A percentile compares a stretch with the other conserved stretches of the same genome.
These are phyloP conservation scores for Bombus superbus DNA, from an alignment of 1,140 invertebrate species.

Conservation along the genomic window DNA sequence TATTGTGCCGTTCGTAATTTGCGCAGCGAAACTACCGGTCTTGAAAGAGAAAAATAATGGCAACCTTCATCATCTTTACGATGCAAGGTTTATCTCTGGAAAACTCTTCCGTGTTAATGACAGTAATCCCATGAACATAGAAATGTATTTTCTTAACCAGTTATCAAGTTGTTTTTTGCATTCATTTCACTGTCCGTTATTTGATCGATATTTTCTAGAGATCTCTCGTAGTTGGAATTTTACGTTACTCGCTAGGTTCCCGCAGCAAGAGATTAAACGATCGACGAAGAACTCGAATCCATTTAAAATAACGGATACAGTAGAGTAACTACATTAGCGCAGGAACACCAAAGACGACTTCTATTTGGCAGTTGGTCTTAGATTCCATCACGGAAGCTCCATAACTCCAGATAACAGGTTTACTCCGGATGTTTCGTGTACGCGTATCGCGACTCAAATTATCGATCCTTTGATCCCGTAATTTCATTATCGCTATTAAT, in stretches of 20 bases:
- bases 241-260: background rate
- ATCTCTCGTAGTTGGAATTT: background rate
- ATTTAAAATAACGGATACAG: too few relatives aligned
- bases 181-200: background rate
- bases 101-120: background rate
- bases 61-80: background rate
- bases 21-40: background rate
- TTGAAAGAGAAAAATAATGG: background rate
- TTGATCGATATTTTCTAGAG: background rate
- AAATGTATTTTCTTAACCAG: conserved; percentile 1
- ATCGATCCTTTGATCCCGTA: conserved; percentile 29
- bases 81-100: background rate
- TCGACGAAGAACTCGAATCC: background rate
- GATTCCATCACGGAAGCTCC: background rate
- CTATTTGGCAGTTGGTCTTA: conserved; percentile 8
- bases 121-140: background rate
- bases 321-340: background rate
- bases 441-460: background rate
- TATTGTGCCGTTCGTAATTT: background rate
- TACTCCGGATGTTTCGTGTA: background rate
- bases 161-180: background rate
- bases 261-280: background rate
- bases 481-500: conserved; percentile 32
- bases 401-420: conserved; percentile 23
- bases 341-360: background rate